phyloP scores from a whole-genome alignment of 1,140 invertebrate species.

The Andrena cerasifolii region DNA sequence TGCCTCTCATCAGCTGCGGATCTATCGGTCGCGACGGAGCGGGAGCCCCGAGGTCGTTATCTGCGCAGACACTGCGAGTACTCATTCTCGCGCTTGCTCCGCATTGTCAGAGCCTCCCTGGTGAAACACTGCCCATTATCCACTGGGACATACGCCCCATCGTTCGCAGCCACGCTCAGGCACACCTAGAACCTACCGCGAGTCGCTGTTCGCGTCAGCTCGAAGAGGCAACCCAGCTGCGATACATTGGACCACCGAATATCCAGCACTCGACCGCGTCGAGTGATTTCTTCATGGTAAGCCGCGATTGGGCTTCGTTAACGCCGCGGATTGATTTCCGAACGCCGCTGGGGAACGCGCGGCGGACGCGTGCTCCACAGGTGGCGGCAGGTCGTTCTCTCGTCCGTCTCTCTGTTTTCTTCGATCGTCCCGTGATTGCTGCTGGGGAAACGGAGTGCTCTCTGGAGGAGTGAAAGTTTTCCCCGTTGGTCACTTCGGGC shows the following conservation, averaged over 20 bases:
- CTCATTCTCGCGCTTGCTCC: background rate
- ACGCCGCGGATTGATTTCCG: background rate
- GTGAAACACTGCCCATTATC: no score
- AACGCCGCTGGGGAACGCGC: background rate
- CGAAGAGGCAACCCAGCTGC: no score
- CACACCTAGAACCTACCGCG: no score
- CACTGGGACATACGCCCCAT: no score
- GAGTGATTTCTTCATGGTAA: conserved; percentile 36
- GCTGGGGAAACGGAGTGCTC: no score
- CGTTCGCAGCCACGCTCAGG: no score
- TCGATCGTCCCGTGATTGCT: background rate
- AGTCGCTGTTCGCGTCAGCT: no score
- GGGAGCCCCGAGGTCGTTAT: background rate
- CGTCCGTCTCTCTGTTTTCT: background rate
- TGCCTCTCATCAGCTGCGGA: conserved; percentile 72
- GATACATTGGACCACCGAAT: background rate
- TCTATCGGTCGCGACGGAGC: conserved; percentile 26
- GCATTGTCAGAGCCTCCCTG: background rate
- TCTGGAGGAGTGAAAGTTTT: conserved; percentile 26
- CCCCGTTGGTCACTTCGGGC: background rate
- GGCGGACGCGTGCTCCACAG: conserved; percentile 27
- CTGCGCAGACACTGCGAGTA: background rate
- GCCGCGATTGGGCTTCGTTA: background rate
- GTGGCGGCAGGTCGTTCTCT: conserved; percentile 22
- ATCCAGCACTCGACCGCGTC: background rate